Evolutionary conservation across 2,797 vertebrate genomes (phyloP), one percentile per base, ranked within the genome.

Genomic region (Helostoma temminkii): DNA sequence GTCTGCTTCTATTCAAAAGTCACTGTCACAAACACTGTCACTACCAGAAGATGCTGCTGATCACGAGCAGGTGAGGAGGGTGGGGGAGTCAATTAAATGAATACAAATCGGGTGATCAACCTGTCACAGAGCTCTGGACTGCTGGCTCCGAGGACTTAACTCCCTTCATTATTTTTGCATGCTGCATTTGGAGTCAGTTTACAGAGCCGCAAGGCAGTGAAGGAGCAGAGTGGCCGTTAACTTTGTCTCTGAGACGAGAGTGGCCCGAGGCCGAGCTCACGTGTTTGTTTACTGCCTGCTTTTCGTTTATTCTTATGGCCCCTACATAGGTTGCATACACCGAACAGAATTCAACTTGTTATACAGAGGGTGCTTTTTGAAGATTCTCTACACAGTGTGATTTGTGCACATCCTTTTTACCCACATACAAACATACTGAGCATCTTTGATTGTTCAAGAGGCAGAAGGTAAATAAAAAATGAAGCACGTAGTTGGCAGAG

Each of bases 41-140:
- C 41, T 71, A 39, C 74, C 62, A 78, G 49, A 57, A 76, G 45
- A 59, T 39, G 10, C 53, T 55, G 62, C 73, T 62, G 67, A 65
- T 72, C 37, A 43, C 16, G 8, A 64, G 76, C 53, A 62, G 72
- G 58, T 12, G 15, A 14, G 30, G 22, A 2, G 42, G 3, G n/a
- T 6, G 34, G 57, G 60, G 2, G 67, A 74, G 73, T 81, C 77
- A 81, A 71, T 88, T 73, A 83, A 87, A 80, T 82, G 74, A 88
- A 90, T 86, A 84, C 81, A 88, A 84, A 91, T 90, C 42, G 67
- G 80, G 76, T 83, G 83, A 90, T 88, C 81, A 89, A 88, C 85
- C 77, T 82, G 85, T 85, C 80, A 76, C 58, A 63, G 73, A 81
- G 80, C 64, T 77, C 79, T 50, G 74, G 73, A 83, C 76, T 55